These are phyloP conservation scores for Hyphantria cunea DNA, from an alignment of 1,140 invertebrate genomes.

Conservation along the genomic window DNA sequence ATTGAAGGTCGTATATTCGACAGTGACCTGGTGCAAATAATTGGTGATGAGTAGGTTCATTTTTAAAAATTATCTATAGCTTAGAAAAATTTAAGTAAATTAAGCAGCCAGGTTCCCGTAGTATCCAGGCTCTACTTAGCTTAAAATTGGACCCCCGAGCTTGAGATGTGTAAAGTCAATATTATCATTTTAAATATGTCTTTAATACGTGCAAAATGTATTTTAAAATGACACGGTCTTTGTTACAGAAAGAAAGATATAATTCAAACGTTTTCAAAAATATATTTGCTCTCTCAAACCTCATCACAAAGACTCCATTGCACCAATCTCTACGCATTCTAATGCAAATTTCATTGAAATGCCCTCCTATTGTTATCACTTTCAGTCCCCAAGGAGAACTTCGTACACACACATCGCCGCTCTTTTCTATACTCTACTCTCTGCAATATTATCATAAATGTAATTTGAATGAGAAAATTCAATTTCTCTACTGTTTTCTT, in stretches of 20 bases:
- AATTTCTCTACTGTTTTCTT: neutral
- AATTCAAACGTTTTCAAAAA: conserved; percentile 37
- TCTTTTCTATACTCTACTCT: conserved; percentile 28
- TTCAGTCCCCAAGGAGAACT: conserved; percentile 48
- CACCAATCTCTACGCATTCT: conserved; percentile 57
- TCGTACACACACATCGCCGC: conserved; percentile 43
- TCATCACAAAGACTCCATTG: conserved; percentile 54
- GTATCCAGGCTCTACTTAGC: too few relatives aligned
- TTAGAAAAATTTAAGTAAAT: too few relatives aligned
- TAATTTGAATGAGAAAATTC: conserved; percentile 6
- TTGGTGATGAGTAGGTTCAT: too few relatives aligned
- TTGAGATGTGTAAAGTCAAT: too few relatives aligned
- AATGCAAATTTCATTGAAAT: conserved; percentile 73
- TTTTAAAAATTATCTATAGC: too few relatives aligned
- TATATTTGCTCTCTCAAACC: conserved; percentile 29
- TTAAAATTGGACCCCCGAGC: too few relatives aligned
- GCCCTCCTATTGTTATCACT: conserved; percentile 64
- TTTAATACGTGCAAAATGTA: too few relatives aligned
- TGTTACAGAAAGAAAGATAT: conserved; percentile 1
- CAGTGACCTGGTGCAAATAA: too few relatives aligned
- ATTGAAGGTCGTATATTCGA: too few relatives aligned
- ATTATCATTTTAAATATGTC: too few relatives aligned
- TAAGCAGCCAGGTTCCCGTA: too few relatives aligned
- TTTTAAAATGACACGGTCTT: too few relatives aligned
- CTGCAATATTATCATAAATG: conserved; percentile 28